These are phyloP conservation scores for Agrotis ipsilon DNA, from an alignment of 2,888 invertebrate species.

Conservation along the genomic window DNA sequence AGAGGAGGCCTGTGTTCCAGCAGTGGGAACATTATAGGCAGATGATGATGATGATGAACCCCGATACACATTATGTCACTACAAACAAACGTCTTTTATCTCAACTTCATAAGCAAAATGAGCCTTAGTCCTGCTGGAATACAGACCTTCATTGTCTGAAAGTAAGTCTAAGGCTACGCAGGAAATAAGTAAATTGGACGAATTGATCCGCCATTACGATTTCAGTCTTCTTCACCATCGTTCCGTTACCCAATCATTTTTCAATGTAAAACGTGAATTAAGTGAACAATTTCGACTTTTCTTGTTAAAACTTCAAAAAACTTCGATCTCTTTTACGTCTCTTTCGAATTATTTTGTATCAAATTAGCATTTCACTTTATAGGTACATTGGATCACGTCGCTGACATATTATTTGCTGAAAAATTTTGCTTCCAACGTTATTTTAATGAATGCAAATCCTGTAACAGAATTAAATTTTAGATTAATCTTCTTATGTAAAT, in stretches of 20 bases:
- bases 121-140: too few relatives aligned
- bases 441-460: slow-evolving; percentile 45
- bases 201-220: slow-evolving; percentile 40
- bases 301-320: slow-evolving; percentile 61
- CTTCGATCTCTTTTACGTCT: slow-evolving; percentile 29
- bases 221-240: slow-evolving; percentile 7
- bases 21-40: too few relatives aligned
- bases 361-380: slow-evolving; percentile 55
- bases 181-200: slow-evolving; percentile 30
- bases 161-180: not conserved
- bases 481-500: slow-evolving; percentile 47
- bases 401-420: slow-evolving; percentile 30
- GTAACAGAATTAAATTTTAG: slow-evolving; percentile 31
- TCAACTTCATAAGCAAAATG: not conserved
- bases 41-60: too few relatives aligned
- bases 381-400: slow-evolving; percentile 10
- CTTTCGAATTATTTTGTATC: slow-evolving; percentile 38
- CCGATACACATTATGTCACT: too few relatives aligned
- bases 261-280: slow-evolving; percentile 37
- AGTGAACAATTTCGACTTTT: slow-evolving; percentile 50
- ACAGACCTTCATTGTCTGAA: not conserved
- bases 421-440: slow-evolving; percentile 29
- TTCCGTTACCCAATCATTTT: slow-evolving; percentile 32
- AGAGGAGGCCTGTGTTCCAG: too few relatives aligned
- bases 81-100: too few relatives aligned